Base-by-base conservation (phyloP, 2,797 vertebrate genomes). In the Coilia nasus region DNA sequence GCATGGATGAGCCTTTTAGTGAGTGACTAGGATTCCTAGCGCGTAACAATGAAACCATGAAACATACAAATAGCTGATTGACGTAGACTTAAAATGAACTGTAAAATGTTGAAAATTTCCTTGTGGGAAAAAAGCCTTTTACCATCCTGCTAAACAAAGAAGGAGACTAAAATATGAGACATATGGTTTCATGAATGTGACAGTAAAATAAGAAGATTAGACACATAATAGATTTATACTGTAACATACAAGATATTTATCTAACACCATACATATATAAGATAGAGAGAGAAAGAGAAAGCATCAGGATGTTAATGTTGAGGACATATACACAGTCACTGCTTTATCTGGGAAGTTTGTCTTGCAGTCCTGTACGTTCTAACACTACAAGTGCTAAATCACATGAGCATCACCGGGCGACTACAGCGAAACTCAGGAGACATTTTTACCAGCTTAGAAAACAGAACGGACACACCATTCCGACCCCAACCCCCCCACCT, bases 391-490 rank as follows among this genome's bases (percentile, higher is more conserved):
- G 31, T 19, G 31, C 31, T 78, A 19, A 6, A 28, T 19, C 67
- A 15, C 31, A 41, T 75, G 67, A 17, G 31, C 17, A 21, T 78
- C 35, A 41, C 35, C 35, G 71, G 15, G 6, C 19, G 14, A 19
- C 31, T 25, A 14, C 11, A 67, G 12, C 23, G 11, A 31, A 19
- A 21, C 67, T 19, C 67, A 75, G 31, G 28, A 41, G 67, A 15
- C 0, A 19, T 44, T 41, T 78, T 78, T 44, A 41, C 44, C 6
- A 7, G 35, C 14, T 78, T 17, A 21, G 17, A 78, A 78, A 87
- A 86, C 83, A 56, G n/a, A 85, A 81, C 81, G 84, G 82, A 86
- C 83, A 83, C 31, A 23, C 6, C 62, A 31, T 6, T 28, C 85
- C 82, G 85, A 83, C 71, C 59, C 84, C 44, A 82, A 85, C 62